These are phyloP conservation scores for Oscheius sp. DNA, from an alignment of 2,888 invertebrate genomes.

Conservation along the genomic window DNA sequence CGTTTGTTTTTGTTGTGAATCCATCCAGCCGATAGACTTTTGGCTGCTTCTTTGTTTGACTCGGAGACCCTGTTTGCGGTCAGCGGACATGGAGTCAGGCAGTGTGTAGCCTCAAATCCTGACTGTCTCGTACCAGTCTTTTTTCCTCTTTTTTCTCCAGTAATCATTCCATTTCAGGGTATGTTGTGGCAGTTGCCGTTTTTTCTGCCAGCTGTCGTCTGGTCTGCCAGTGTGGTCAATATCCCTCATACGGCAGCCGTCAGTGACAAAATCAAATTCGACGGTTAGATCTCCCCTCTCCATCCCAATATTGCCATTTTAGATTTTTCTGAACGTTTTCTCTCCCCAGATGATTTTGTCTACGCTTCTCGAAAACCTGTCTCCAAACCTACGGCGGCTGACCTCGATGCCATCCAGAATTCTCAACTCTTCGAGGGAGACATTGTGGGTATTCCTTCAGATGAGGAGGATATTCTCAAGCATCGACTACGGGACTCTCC, in stretches of 20 bases:
- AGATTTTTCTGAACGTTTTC: slow-evolving; percentile 67
- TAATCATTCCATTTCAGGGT: background rate
- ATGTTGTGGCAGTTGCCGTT: slow-evolving; percentile 3
- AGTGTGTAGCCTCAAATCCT: slow-evolving; percentile 29
- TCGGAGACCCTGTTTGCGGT: slow-evolving; percentile 36
- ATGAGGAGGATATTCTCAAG: slow-evolving; percentile 43
- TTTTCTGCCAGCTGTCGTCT: slow-evolving; percentile 8
- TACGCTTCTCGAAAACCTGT: slow-evolving; percentile 65
- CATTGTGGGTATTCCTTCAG: slow-evolving; percentile 75
- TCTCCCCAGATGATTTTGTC: slow-evolving; percentile 70
- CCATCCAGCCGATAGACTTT: slow-evolving; percentile 29
- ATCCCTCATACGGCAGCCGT: slow-evolving; percentile 54
- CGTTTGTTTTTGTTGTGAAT: slow-evolving; percentile 1
- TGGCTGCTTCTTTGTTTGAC: slow-evolving; percentile 34
- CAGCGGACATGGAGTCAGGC: slow-evolving; percentile 32
- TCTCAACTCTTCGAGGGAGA: slow-evolving; percentile 78
- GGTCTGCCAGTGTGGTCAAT: slow-evolving; percentile 38
- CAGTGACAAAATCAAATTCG: slow-evolving; percentile 56
- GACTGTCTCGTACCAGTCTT: background rate
- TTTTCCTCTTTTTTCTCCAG: background rate
- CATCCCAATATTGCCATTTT: slow-evolving; percentile 32
- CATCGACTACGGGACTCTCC: slow-evolving; percentile 57
- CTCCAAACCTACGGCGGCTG: slow-evolving; percentile 57
- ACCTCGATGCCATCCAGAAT: slow-evolving; percentile 71
- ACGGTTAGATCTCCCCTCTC: slow-evolving; percentile 12